Conservation (phyloP, 2,888 invertebrate species). For the Synergus gifuensis region DNA sequence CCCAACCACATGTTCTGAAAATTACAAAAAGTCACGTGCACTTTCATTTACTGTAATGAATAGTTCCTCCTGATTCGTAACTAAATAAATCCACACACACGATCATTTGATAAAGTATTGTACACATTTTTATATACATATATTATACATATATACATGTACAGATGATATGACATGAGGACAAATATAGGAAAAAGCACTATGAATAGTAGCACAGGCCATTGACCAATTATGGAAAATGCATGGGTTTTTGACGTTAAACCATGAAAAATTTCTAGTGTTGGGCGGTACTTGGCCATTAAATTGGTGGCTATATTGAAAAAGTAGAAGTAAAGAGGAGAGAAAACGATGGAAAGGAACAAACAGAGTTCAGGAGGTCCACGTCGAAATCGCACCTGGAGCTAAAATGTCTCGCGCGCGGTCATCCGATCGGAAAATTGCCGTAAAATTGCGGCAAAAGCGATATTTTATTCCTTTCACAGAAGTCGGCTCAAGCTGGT, state of each 20-base stretch:
- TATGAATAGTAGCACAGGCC: slow-evolving; percentile 37
- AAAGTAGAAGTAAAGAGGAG: background rate
- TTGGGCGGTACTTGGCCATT: slow-evolving; percentile 17
- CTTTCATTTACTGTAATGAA: slow-evolving; percentile 29
- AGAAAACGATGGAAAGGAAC: slow-evolving; percentile 38
- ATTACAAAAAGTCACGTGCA: slow-evolving; percentile 32
- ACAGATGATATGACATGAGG: slow-evolving; percentile 20
- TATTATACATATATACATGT: background rate
- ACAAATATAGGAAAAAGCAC: slow-evolving; percentile 32
- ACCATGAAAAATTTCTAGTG: slow-evolving; percentile 37
- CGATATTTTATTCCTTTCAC: slow-evolving; percentile 75
- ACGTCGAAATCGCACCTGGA: slow-evolving; percentile 37
- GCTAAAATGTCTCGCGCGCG: slow-evolving; percentile 47
- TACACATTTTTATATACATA: background rate
- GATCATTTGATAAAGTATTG: no score
- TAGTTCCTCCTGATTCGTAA: slow-evolving; percentile 29
- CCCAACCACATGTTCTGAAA: slow-evolving; percentile 21
- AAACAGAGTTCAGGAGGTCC: slow-evolving; percentile 31
- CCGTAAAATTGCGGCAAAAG: slow-evolving; percentile 76
- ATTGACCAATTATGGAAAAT: slow-evolving; percentile 40
- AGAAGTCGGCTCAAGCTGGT: slow-evolving; percentile 51
- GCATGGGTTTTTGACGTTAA: slow-evolving; percentile 36
- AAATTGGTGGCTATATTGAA: slow-evolving; percentile 29
- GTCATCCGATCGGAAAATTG: slow-evolving; percentile 75
- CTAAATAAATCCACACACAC: slow-evolving; percentile 20